Evolutionary conservation across 2,888 invertebrate species (phyloP).

Genomic region (Acholoe squamosa): DNA sequence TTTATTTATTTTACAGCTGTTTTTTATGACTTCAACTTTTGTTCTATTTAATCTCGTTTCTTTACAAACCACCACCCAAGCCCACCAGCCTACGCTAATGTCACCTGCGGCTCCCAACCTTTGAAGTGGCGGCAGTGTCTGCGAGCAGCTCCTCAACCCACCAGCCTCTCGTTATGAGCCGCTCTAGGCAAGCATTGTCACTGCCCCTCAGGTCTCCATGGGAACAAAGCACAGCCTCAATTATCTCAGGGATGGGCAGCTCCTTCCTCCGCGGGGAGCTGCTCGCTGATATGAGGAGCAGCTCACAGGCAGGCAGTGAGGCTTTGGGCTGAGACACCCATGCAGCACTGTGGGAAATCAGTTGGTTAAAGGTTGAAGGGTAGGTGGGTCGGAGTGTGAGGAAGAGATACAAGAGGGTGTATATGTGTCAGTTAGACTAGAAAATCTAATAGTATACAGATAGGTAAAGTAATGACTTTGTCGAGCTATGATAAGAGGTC

Average conservation of each 20-base stretch:
- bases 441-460: background rate
- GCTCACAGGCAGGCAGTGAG: too few species aligned
- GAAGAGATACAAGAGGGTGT: background rate
- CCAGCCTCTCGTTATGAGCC: background rate
- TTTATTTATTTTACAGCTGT: too few species aligned
- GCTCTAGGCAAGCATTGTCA: too few species aligned
- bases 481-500: background rate
- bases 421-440: background rate
- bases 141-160: background rate
- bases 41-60: too few species aligned
- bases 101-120: slow-evolving; percentile 30
- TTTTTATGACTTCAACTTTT: too few species aligned
- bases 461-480: too few species aligned
- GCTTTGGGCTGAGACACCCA: too few species aligned
- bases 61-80: too few species aligned
- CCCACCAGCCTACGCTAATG: background rate
- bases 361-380: background rate
- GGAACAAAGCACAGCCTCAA: slow-evolving; percentile 36
- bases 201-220: background rate
- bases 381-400: too few species aligned
- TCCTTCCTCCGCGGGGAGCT: too few species aligned
- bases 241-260: background rate
- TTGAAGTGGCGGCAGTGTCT: background rate
- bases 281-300: too few species aligned
- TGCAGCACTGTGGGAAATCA: background rate